Evolutionary conservation across 2,113 vertebrate species (phyloP).

Genomic region (Sakesphorus luctuosus): DNA sequence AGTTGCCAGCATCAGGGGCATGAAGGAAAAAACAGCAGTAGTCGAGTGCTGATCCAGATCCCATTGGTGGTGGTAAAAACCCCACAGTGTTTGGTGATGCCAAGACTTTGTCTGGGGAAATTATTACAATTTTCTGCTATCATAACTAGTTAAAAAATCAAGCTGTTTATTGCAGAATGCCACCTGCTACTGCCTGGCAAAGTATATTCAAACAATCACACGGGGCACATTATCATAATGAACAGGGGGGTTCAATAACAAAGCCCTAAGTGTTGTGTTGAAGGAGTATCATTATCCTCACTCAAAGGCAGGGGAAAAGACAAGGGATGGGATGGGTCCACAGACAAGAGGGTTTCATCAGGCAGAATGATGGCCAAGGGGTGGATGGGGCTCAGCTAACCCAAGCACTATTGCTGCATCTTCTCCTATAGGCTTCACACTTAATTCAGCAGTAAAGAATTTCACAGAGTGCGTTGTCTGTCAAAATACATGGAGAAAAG

Average conservation of each 20-base stretch:
- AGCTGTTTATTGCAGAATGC: not conserved
- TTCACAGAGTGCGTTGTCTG: rapidly evolving
- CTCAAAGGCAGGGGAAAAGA: not conserved
- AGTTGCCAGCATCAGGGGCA: not conserved
- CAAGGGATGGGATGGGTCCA: not conserved
- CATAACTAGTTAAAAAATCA: not conserved
- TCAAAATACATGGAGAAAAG: not conserved
- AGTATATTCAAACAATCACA: not conserved
- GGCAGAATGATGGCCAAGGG: not conserved
- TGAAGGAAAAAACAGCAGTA: not conserved
- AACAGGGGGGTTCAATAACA: not conserved
- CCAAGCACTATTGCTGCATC: not conserved
- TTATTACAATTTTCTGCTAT: not conserved
- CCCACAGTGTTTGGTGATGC: not conserved
- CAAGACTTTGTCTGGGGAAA: not conserved
- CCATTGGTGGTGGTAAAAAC: not conserved
- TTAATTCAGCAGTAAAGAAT: not conserved
- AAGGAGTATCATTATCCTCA: not conserved
- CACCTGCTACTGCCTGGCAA: constrained; percentile 23
- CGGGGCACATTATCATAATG: not conserved
- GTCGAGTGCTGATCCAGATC: not conserved
- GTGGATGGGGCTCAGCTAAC: not conserved
- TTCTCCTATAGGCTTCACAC: not conserved
- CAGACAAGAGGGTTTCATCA: not conserved
- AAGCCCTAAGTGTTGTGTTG: not conserved